These are phyloP conservation scores for Salticus scenicus DNA, from an alignment of 2,888 invertebrate species.

Conservation along the genomic window DNA sequence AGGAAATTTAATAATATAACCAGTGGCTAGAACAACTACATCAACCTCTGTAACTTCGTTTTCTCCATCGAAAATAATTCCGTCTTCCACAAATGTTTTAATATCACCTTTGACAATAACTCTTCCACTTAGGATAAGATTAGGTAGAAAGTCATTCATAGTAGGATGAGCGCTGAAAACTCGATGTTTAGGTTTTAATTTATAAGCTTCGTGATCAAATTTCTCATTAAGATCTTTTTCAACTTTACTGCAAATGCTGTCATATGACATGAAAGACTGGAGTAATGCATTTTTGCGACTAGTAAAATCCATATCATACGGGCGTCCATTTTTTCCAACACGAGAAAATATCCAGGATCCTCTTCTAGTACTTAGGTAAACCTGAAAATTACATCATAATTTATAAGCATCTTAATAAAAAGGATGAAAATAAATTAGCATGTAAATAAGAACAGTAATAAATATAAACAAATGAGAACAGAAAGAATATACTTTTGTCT, in stretches of 20 bases:
- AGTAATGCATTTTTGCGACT: conserved; percentile 29
- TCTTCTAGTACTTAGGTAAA: conserved; percentile 42
- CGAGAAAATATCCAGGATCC: conserved; percentile 40
- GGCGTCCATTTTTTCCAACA: conserved; percentile 38
- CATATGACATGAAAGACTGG: neutral
- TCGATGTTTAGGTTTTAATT: conserved; percentile 75
- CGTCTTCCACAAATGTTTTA: conserved; percentile 72
- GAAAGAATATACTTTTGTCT: too few relatives aligned
- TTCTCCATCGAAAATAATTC: conserved; percentile 74
- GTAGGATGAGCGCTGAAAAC: conserved; percentile 72
- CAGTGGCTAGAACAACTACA: conserved; percentile 75
- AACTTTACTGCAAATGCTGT: neutral
- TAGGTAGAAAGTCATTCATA: conserved; percentile 77
- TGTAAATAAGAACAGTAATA: too few relatives aligned
- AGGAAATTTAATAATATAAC: conserved; percentile 75
- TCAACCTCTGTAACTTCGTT: conserved; percentile 73
- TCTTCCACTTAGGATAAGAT: conserved; percentile 75
- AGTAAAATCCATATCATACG: conserved; percentile 27
- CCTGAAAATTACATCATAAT: conserved; percentile 21
- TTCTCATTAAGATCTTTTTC: conserved; percentile 70
- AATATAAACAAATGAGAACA: too few relatives aligned
- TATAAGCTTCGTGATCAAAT: conserved; percentile 75
- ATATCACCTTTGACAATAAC: conserved; percentile 74
- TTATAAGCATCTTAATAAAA: neutral
- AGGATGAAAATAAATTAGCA: too few relatives aligned